These are phyloP conservation scores for Falco rusticolus DNA, from an alignment of 2,797 vertebrate genomes.

Conservation along the genomic window DNA sequence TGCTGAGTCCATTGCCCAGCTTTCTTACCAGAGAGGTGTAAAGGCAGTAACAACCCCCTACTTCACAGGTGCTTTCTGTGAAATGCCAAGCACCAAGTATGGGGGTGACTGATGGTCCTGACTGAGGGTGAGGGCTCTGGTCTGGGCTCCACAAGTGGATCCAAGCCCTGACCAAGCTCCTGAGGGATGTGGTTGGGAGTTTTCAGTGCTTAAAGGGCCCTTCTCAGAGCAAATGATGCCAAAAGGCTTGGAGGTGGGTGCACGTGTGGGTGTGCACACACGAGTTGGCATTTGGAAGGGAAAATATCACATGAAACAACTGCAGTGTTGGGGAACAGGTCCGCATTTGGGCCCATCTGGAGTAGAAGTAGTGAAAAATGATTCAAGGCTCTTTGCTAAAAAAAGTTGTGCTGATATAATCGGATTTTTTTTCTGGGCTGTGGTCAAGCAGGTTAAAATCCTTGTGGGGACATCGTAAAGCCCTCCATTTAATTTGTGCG, in stretches of 20 bases:
- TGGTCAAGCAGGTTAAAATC: not conserved
- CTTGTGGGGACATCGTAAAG: not conserved
- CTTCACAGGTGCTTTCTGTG: not conserved
- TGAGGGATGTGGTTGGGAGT: not conserved
- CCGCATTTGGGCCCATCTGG: not conserved
- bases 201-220: not conserved
- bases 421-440: not conserved
- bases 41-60: not conserved
- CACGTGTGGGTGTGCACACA: constrained; percentile 24
- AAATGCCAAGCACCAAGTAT: not conserved
- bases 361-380: not conserved
- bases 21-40: not conserved
- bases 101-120: not conserved
- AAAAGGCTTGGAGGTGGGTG: constrained; percentile 12
- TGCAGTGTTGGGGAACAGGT: constrained; percentile 17
- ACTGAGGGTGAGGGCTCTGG: not conserved
- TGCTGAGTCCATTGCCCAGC: not conserved
- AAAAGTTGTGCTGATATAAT: not conserved
- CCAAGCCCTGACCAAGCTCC: not conserved
- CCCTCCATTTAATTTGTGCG: not conserved
- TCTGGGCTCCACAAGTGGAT: fast-evolving
- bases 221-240: not conserved
- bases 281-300: constrained; percentile 9
- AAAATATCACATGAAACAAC: constrained; percentile 46
- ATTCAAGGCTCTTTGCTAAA: not conserved